A percentile compares a stretch with the other conserved stretches of the same genome.
Conservation (phyloP, 2,888 invertebrate species). For the Synergus gifuensis region DNA sequence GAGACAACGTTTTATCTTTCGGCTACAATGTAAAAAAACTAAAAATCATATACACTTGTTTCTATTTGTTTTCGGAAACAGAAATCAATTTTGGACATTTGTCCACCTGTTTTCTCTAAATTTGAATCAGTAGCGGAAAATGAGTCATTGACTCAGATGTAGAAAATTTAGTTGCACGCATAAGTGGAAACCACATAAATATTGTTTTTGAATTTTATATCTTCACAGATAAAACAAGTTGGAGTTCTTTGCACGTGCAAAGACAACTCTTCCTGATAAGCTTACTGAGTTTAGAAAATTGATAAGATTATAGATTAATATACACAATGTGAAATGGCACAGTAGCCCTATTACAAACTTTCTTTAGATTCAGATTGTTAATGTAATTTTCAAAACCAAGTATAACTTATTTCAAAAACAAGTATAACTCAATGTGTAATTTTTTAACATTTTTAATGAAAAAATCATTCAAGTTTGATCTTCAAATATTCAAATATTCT, state of each 20-base stretch:
- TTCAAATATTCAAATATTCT: not conserved
- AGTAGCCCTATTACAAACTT: not conserved
- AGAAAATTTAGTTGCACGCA: not conserved
- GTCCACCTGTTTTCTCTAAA: not conserved
- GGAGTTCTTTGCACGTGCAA: not conserved
- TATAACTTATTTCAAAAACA: too few relatives aligned
- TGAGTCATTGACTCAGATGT: not conserved
- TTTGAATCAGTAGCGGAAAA: not conserved
- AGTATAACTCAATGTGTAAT: not conserved
- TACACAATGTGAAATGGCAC: not conserved
- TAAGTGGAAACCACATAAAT: not conserved
- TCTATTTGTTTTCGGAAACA: not conserved
- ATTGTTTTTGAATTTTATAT: not conserved
- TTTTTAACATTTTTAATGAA: not conserved
- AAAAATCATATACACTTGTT: not conserved
- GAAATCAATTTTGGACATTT: not conserved
- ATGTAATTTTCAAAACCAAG: not conserved
- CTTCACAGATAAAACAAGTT: constrained; percentile 1
- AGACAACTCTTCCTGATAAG: constrained; percentile 2
- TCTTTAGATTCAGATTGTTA: not conserved
- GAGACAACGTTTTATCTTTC: not conserved
- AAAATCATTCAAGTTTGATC: not conserved
- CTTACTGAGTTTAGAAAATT: constrained; percentile 7
- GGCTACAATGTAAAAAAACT: not conserved
- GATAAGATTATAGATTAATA: constrained; percentile 13